Evolutionary conservation across 2,113 vertebrate species (phyloP).

Genomic region (Cryptomyrus ogoouensis): DNA sequence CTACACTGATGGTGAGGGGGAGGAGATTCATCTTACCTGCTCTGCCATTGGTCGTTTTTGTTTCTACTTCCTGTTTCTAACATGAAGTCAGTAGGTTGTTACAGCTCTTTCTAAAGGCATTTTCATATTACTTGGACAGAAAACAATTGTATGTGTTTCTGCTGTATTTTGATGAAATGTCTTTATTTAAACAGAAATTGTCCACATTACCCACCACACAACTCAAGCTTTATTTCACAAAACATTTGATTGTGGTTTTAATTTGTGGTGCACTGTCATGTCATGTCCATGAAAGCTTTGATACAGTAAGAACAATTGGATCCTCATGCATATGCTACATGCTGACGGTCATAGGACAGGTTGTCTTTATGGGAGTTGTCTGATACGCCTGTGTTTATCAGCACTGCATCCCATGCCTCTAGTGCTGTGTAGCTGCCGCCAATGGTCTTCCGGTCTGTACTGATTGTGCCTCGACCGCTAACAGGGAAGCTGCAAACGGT

Average conservation of each 20-base stretch:
- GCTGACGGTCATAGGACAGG: background rate
- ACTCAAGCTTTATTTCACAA: background rate
- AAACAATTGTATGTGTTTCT: background rate
- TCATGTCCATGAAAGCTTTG: background rate
- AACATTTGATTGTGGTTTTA: background rate
- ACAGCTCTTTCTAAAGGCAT: background rate
- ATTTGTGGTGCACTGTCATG: background rate
- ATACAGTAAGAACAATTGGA: background rate
- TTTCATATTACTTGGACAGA: background rate
- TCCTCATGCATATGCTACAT: background rate
- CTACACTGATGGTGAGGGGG: slow-evolving; percentile 83
- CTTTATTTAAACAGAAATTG: background rate
- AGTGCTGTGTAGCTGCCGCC: background rate
- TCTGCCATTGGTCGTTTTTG: background rate
- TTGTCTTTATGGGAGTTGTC: background rate
- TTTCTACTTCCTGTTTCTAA: background rate
- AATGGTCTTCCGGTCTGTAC: background rate
- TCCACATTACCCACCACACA: background rate
- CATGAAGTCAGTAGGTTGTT: background rate
- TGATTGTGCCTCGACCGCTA: slow-evolving; percentile 9
- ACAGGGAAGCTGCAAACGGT: slow-evolving; percentile 93
- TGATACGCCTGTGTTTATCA: background rate
- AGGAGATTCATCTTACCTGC: background rate
- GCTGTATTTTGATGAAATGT: background rate
- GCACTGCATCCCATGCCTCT: background rate